Percentiles rank a stretch among this genome's conserved stretches.
phyloP scores from a whole-genome alignment of 2,888 invertebrate species.

The Hermaeophaga mercurialis region DNA sequence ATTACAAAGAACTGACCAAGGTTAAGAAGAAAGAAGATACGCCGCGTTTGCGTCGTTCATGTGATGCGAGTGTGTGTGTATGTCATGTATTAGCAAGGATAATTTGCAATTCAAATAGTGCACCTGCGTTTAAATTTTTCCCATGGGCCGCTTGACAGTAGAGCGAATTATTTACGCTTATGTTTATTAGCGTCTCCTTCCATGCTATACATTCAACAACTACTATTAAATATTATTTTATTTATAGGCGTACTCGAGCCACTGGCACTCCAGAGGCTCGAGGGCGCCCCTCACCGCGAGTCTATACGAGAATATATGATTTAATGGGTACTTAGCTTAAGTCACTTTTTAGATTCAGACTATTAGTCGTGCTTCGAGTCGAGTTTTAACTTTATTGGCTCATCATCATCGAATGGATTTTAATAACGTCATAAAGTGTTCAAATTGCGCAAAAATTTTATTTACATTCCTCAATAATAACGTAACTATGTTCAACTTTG shows the following conservation, averaged over 20 bases:
- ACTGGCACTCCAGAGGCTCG: slow-evolving; percentile 13
- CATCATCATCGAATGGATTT: neutral
- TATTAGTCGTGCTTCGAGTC: no score
- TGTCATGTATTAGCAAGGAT: slow-evolving; percentile 31
- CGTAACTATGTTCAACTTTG: no score
- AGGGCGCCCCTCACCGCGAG: slow-evolving; percentile 14
- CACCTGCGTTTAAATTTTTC: slow-evolving; percentile 58
- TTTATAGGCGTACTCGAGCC: slow-evolving; percentile 30
- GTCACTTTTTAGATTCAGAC: neutral
- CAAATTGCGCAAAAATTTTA: neutral
- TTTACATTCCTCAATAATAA: no score
- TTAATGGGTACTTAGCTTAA: neutral
- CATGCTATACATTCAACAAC: slow-evolving; percentile 44
- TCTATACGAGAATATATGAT: neutral
- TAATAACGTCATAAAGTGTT: neutral
- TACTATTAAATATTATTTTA: slow-evolving; percentile 39
- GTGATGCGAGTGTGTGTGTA: slow-evolving; percentile 14
- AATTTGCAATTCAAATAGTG: slow-evolving; percentile 58
- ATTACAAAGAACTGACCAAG: neutral
- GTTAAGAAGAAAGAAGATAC: slow-evolving; percentile 7
- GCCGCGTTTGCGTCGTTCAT: neutral
- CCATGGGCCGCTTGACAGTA: slow-evolving; percentile 49
- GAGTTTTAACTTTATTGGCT: neutral
- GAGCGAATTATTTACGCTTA: slow-evolving; percentile 54
- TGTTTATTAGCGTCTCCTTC: slow-evolving; percentile 53